Conservation (phyloP, 2,888 invertebrate species). For the Penaeus monodon region DNA sequence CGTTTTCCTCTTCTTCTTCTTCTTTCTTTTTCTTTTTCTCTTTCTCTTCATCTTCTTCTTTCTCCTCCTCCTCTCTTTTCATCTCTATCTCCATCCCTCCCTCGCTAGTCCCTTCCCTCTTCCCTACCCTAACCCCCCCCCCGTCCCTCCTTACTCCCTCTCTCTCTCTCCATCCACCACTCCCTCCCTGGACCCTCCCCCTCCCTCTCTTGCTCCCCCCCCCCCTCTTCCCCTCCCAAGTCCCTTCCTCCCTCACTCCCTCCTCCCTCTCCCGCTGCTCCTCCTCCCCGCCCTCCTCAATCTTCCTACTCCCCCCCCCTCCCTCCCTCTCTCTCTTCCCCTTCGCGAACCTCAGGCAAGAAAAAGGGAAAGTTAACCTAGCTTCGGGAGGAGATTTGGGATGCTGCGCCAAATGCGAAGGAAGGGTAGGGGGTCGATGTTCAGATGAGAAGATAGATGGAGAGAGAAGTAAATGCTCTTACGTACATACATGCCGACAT, state of each 20-base stretch:
- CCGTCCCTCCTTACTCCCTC: background rate
- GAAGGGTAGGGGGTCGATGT: background rate
- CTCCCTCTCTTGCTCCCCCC: background rate
- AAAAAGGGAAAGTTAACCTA: too few species aligned
- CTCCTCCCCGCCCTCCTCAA: background rate
- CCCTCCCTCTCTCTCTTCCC: too few species aligned
- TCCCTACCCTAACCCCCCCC: background rate
- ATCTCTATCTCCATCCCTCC: too few species aligned
- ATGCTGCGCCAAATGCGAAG: background rate
- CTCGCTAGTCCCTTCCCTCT: too few species aligned
- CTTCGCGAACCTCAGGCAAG: too few species aligned
- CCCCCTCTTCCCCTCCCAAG: background rate
- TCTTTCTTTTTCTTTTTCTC: too few species aligned
- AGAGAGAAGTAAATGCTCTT: background rate
- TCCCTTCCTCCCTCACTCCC: background rate
- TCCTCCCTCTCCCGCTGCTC: background rate
- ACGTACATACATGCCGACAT: too few species aligned
- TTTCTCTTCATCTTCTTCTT: too few species aligned
- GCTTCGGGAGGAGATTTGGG: too few species aligned
- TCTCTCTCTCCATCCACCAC: background rate
- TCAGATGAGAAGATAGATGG: background rate
- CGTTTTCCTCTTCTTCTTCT: background rate
- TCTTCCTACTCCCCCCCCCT: background rate
- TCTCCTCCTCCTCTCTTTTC: too few species aligned
- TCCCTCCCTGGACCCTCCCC: background rate